Percentiles rank a stretch among this genome's conserved stretches.
Evolutionary conservation across 2,797 vertebrate species (phyloP).

Genomic region (Brachyrhaphis roseni): DNA sequence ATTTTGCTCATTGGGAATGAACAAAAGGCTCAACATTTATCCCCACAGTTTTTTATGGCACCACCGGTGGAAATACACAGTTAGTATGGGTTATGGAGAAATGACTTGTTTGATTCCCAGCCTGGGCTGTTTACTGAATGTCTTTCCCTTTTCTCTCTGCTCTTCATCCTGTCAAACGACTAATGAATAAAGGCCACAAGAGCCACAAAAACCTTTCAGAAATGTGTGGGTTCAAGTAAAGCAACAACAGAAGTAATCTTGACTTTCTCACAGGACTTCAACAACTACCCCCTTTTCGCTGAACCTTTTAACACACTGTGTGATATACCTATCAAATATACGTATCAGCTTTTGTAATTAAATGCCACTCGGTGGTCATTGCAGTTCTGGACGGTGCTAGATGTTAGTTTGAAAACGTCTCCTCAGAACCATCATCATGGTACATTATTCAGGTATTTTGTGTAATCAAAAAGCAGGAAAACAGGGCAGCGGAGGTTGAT

Average conservation of each 20-base stretch:
- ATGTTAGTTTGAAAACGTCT: conserved; percentile 20
- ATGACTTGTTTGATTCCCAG: not conserved
- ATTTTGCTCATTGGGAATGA: no score
- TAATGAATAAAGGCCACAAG: no score
- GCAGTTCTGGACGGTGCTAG: conserved; percentile 24
- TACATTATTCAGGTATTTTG: conserved; percentile 25
- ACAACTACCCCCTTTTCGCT: conserved; percentile 5
- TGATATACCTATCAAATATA: no score
- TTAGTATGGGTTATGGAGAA: not conserved
- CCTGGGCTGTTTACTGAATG: no score
- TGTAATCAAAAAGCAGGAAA: conserved; percentile 56
- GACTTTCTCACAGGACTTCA: not conserved
- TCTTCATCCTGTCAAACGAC: no score
- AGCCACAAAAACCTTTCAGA: no score
- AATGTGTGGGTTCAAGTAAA: not conserved
- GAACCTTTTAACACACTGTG: not conserved
- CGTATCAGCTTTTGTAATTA: conserved; percentile 16
- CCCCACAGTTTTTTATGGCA: not conserved
- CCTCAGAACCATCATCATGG: conserved; percentile 18
- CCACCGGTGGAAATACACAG: not conserved
- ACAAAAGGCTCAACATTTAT: not conserved
- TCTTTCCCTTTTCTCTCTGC: no score
- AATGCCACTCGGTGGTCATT: conserved; percentile 23
- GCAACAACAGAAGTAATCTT: not conserved
- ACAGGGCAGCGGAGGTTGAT: conserved; percentile 63